Base-by-base conservation (phyloP, 2,888 invertebrate species). In the Sarcophaga caerulescens region DNA sequence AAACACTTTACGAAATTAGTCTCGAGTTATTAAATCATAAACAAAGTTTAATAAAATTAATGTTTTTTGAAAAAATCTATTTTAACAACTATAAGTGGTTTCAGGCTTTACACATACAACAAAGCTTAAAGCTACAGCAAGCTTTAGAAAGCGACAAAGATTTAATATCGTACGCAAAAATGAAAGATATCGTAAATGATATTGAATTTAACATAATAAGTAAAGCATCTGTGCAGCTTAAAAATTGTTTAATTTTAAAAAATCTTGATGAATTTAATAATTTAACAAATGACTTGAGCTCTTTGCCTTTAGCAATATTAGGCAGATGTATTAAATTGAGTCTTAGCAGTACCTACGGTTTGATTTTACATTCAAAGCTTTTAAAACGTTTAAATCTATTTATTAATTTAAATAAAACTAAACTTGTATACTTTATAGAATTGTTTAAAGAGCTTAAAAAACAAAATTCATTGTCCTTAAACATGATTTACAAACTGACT, bases 371-470 rank as follows among this genome's bases (percentile, higher is more conserved):
- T 23, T 77, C 77, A 0, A 66, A 81, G 44, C 14, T 87, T 12
- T 66, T 85, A 3, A 75, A 81, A 47, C 74, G 63, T 71, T 83
- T 87, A 12, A 76, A 85, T 68, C 83, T 87, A 52, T 47, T 69
- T 3, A 10, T 0, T 4, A 21, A 35, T 1, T 70, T 35, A 1
- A 90, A 90, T 78, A n/a, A 68, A 0, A 65, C 89, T 0, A 90
- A 90, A 45, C 11, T 88, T 0, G 25, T 84, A 1, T 85, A 90
- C 0, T 89, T 91, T 88, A 80, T 89, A 3, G 85, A 89, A 12
- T 88, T 88, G 23, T 91, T 89, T 80, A 89, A 89, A 88, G 57
- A 88, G 52, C 80, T 91, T 52, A 79, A 82, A 25, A 66, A 82
- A 45, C 86, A 17, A n/a, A 71, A 25, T 71, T 52, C 4, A 21